phyloP scores from a whole-genome alignment of 2,888 invertebrate genomes.

The Pristionchus arcanus region DNA sequence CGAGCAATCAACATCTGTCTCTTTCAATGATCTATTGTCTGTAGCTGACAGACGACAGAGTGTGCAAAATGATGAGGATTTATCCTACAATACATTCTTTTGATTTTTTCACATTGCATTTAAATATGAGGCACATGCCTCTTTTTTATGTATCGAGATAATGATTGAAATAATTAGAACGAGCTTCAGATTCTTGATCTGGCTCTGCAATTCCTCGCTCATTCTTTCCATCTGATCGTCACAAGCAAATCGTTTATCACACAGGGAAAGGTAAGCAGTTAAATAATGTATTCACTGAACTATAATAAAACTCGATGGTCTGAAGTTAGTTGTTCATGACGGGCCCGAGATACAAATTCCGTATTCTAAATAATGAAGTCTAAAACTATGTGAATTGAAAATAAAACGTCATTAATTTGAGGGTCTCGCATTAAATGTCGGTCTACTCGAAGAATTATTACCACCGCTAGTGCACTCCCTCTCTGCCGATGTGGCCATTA shows the following conservation, averaged over 20 bases:
- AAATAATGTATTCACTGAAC: background rate
- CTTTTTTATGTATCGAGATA: too few relatives aligned
- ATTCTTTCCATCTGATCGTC: conserved; percentile 88
- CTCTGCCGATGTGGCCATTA: conserved; percentile 89
- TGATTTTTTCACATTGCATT: too few relatives aligned
- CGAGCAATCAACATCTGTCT: too few relatives aligned
- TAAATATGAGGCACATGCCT: too few relatives aligned
- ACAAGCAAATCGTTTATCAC: conserved; percentile 85
- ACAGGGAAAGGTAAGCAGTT: conserved; percentile 82
- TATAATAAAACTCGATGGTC: too few relatives aligned
- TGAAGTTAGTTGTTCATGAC: too few relatives aligned
- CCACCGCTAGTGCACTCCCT: conserved; percentile 88
- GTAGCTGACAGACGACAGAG: too few relatives aligned
- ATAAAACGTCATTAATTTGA: conserved; percentile 62
- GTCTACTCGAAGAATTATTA: conserved; percentile 88
- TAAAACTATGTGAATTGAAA: background rate
- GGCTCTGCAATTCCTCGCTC: conserved; percentile 88
- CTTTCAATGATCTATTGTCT: too few relatives aligned
- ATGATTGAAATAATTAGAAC: background rate
- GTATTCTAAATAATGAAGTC: background rate
- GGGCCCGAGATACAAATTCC: too few relatives aligned
- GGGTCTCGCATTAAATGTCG: conserved; percentile 87
- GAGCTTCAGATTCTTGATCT: conserved; percentile 85
- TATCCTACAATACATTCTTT: too few relatives aligned
- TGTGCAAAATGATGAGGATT: too few relatives aligned